A percentile compares a stretch with the other conserved stretches of the same genome.
Evolutionary conservation across 2,113 vertebrate species (phyloP).

Genomic region (Ailuropoda melanoleuca): DNA sequence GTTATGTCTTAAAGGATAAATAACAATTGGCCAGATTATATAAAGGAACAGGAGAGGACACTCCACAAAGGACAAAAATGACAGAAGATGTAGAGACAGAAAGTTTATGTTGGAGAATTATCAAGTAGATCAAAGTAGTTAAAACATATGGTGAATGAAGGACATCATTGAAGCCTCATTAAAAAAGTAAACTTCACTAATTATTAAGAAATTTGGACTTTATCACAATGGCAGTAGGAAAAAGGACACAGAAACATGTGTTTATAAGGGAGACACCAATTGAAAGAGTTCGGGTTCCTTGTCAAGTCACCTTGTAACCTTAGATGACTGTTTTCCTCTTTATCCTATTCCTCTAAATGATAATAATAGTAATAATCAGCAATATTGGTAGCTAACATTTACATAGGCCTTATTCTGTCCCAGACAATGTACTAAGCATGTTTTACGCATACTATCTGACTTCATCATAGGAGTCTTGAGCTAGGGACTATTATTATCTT

Average conservation of each 20-base stretch:
- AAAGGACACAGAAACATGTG: background rate
- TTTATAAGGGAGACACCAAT: background rate
- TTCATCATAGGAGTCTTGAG: background rate
- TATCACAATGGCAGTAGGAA: background rate
- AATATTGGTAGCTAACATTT: background rate
- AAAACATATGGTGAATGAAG: background rate
- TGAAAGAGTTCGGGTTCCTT: background rate
- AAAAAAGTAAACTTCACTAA: background rate
- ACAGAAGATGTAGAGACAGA: background rate
- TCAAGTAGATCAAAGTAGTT: background rate
- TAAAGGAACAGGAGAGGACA: background rate
- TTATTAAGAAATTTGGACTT: background rate
- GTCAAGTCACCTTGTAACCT: background rate
- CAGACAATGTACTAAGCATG: background rate
- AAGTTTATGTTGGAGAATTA: background rate
- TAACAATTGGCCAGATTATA: background rate
- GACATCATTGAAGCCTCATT: background rate
- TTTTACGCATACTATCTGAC: background rate
- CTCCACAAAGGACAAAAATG: background rate
- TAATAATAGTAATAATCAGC: background rate
- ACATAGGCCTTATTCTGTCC: background rate
- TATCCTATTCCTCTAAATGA: background rate
- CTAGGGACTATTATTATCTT: background rate
- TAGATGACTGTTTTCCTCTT: background rate
- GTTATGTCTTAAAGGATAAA: constrained; percentile 13